phyloP scores from a whole-genome alignment of 2,888 invertebrate species.

The Saturnia pavonia region DNA sequence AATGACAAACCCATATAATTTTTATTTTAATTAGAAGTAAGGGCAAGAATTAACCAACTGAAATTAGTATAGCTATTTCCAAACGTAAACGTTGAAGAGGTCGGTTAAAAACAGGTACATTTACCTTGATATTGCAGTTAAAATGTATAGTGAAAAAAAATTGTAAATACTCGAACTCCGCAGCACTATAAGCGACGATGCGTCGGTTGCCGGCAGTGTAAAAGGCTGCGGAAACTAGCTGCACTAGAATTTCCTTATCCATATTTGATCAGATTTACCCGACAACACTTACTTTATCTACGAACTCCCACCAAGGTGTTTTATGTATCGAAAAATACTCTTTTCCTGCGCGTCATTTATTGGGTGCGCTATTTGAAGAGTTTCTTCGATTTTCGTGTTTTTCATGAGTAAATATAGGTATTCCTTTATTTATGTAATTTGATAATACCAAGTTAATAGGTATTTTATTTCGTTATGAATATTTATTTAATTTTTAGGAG shows the following conservation, averaged over 20 bases:
- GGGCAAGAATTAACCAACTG: no score
- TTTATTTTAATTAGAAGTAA: no score
- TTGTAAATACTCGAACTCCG: slow-evolving; percentile 21
- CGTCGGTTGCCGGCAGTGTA: slow-evolving; percentile 46
- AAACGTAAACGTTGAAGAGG: no score
- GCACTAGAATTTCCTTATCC: slow-evolving; percentile 56
- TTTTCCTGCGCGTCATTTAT: slow-evolving; percentile 37
- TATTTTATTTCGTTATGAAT: background rate
- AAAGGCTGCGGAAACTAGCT: slow-evolving; percentile 49
- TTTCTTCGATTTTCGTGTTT: slow-evolving; percentile 15
- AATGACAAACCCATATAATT: no score
- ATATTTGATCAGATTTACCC: slow-evolving; percentile 66
- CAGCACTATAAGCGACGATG: slow-evolving; percentile 43
- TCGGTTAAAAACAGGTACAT: no score
- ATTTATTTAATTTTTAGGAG: background rate
- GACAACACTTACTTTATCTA: slow-evolving; percentile 54
- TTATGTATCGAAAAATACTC: slow-evolving; percentile 50
- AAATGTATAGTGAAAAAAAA: background rate
- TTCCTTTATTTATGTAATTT: background rate
- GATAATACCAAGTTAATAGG: background rate
- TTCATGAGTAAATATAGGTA: background rate
- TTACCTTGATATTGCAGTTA: background rate
- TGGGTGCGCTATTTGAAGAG: slow-evolving; percentile 29
- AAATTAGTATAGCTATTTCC: no score
- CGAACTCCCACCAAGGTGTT: slow-evolving; percentile 51